Base-by-base conservation (phyloP, 2,797 vertebrate species). In the Echiichthys vipera region DNA sequence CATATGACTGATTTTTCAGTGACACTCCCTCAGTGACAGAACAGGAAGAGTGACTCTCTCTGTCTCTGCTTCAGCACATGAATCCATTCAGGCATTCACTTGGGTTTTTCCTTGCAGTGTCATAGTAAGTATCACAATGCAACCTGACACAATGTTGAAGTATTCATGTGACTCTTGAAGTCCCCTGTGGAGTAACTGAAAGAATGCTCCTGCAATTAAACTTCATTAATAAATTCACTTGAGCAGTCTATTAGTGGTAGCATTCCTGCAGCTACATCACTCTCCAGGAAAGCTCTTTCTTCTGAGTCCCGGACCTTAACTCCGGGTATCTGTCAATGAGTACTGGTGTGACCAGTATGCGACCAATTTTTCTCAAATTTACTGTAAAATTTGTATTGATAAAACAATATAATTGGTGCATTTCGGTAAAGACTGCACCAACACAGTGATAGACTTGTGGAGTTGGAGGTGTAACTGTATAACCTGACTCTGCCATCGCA, bases 41-140 rank as follows among this genome's bases (percentile, higher is more conserved):
- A 46, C 20, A 27, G 54, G 14, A 64, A 20, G 25, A 50, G 24
- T 42, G 13, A 10, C 29, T 47, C 14, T 20, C 14, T 51, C 25
- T 46, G 50, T n/a, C 40, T 32, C 25, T 46, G 50, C 39, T 54
- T 43, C 27, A 56, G 9, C 15, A 62, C 36, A 50, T 43, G 22
- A 65, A 62, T 57, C 43, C 40, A 77, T 73, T 62, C 30, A 57
- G 57, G 14, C 8, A 5, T 27, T 58, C 51, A 67, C 30, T 37
- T 30, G 14, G 17, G 25, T 36, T 15, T 57, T 66, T 73, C 15
- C 39, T 51, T 14, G 18, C 22, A 12, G 17, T 32, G 15, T 61
- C 14, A 59, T 5, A 43, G 17, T 55, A 20, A 63, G 1, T 15
- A 45, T 25, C 37, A 37, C 32, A 24, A 47, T 46, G 24, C 14